Evolutionary conservation across 2,797 vertebrate genomes (phyloP).

Genomic region (Alca torda): DNA sequence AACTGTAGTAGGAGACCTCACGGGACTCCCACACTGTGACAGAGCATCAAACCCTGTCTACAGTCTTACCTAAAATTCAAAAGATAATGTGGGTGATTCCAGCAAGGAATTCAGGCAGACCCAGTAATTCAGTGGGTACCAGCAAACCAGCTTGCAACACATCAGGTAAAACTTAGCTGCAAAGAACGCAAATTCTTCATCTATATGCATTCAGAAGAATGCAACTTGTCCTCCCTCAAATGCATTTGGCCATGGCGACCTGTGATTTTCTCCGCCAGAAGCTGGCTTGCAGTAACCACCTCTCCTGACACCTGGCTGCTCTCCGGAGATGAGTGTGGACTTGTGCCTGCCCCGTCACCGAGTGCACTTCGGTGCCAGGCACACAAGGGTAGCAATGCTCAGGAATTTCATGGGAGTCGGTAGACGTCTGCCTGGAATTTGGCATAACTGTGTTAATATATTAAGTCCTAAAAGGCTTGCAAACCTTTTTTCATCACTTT

Average conservation of each 20-base stretch:
- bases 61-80: neutral
- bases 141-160: neutral
- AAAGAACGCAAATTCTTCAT: neutral
- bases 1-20: neutral
- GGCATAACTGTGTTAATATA: neutral
- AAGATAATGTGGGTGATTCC: neutral
- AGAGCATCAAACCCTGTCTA: neutral
- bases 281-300: neutral
- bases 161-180: neutral
- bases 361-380: accelerated
- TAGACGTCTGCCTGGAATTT: neutral
- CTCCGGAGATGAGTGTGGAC: neutral
- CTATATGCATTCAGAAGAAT: neutral
- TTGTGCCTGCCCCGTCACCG: neutral
- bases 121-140: neutral
- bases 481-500: neutral
- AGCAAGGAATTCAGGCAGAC: neutral
- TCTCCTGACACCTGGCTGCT: neutral
- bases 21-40: neutral
- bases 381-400: neutral
- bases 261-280: neutral
- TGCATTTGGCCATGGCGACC: accelerated
- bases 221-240: neutral
- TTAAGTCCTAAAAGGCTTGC: neutral
- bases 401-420: neutral